Conservation (phyloP, 2,797 vertebrate species). For the Rhinella marina region DNA sequence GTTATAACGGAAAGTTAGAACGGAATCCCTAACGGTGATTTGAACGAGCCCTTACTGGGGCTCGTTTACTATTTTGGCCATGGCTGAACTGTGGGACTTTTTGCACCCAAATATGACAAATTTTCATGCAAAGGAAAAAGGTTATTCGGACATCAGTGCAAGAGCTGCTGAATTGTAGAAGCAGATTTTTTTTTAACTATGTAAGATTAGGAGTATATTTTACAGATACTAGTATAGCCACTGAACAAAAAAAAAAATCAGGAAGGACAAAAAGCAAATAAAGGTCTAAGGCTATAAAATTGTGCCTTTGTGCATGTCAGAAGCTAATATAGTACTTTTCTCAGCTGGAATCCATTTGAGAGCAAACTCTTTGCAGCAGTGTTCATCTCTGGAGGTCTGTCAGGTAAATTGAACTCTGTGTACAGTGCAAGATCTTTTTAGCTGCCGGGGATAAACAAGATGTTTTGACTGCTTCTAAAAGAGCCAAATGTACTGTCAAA, state of each 20-base stretch:
- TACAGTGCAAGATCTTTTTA: constrained; percentile 24
- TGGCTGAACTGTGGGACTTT: no score
- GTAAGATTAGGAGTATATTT: neutral
- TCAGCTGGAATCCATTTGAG: neutral
- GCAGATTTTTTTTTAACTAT: neutral
- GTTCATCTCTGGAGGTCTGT: constrained; percentile 11
- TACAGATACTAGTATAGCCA: neutral
- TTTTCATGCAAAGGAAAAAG: neutral
- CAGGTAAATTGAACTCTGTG: constrained; percentile 34
- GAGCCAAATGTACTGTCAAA: constrained; percentile 7
- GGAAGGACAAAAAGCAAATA: neutral
- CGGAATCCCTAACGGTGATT: no score
- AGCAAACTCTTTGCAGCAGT: constrained; percentile 10
- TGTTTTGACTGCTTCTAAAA: constrained; percentile 39
- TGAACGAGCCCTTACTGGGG: no score
- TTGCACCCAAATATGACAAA: neutral
- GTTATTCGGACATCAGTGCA: neutral
- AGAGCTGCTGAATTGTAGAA: neutral
- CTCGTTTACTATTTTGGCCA: no score
- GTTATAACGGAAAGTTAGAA: no score
- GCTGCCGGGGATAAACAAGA: constrained; percentile 30
- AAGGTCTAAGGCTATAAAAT: neutral
- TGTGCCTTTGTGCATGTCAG: neutral
- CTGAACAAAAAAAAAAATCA: neutral
- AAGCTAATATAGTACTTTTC: constrained; percentile 9